Base-by-base conservation (phyloP, 2,888 invertebrate species). In the Tetranychus truncatus region DNA sequence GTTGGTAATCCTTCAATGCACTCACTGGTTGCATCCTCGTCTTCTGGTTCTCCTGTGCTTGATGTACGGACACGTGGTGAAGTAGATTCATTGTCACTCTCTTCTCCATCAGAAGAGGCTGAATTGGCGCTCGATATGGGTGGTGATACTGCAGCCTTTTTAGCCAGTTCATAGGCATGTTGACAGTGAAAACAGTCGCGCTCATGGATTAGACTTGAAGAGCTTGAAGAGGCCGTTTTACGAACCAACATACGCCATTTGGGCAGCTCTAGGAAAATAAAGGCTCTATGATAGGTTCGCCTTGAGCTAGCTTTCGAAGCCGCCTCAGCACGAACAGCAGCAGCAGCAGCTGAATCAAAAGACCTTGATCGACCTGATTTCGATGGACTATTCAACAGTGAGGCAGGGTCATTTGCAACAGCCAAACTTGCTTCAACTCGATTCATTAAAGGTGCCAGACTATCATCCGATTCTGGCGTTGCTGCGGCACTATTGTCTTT, bases 181-280 rank as follows among this genome's bases (percentile, higher is more conserved):
- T 24, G 15, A 72, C 76, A 76, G 6, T 76, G 76, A 15, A 74
- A n/a, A 45, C 76, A 76, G n/a, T 76, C 75, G 45, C 55, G 55
- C 2, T 55, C 55, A 55, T 55, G 15, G 55, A 15, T 15, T 9
- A 55, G 55, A 15, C 55, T 15, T 15, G 55, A 55, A 15, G 55
- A 55, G 55, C 55, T 67, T 11, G 72, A 72, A 20, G 76, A 15
- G 9, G 76, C 74, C 8, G 77, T 66, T 55, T 75, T n/a, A n/a
- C 77, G 21, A 46, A 77, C 75, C 18, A 77, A 73, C 20, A 77
- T 44, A 71, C 76, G 74, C 77, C 77, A 77, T 73, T 77, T 77
- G 73, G 77, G 77, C 34, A 77, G 72, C 34, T 77, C 77, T 6
- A 77, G 69, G 66, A 76, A 73, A 44, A 75, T 21, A 6, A n/a